Percentiles rank a stretch among this genome's conserved stretches.
phyloP scores from a whole-genome alignment of 1,140 invertebrate genomes.

The Drosophila kanapiae region DNA sequence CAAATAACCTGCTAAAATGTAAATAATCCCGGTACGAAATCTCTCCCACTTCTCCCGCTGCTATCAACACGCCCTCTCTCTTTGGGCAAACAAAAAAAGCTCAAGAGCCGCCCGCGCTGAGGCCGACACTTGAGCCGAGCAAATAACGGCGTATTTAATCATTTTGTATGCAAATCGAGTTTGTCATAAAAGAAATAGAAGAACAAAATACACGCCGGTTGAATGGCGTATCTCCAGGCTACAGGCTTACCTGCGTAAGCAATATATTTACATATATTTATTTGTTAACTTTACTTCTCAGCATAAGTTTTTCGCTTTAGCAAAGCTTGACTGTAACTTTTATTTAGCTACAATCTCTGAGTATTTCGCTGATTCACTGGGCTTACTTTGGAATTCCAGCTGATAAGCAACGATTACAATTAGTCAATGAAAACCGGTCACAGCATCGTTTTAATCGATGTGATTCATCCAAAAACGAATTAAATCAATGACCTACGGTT shows the following conservation, averaged over 20 bases:
- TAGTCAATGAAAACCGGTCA: neutral
- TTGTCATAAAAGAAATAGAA: slow-evolving; percentile 58
- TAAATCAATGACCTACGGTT: slow-evolving; percentile 27
- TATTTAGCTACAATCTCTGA: neutral
- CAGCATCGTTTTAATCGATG: slow-evolving; percentile 13
- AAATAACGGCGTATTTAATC: slow-evolving; percentile 70
- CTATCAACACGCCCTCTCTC: slow-evolving; percentile 1
- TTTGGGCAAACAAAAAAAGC: slow-evolving; percentile 16
- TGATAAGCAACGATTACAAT: slow-evolving; percentile 23
- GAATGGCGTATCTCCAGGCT: too few relatives aligned
- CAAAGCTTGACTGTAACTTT: neutral
- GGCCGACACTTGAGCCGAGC: slow-evolving; percentile 9
- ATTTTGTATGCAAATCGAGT: slow-evolving; percentile 75
- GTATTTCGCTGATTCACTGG: slow-evolving; percentile 18
- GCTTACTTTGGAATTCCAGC: neutral
- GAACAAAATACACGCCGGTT: slow-evolving; percentile 23
- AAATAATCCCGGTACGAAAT: slow-evolving; percentile 52
- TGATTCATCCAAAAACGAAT: slow-evolving; percentile 37
- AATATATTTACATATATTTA: too few relatives aligned
- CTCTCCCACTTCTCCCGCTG: slow-evolving; percentile 5
- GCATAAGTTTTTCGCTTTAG: neutral
- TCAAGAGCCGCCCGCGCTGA: slow-evolving; percentile 20
- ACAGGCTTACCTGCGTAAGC: neutral
- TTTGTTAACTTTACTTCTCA: too few relatives aligned
- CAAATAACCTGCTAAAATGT: slow-evolving; percentile 43